Conservation (phyloP, 2,797 vertebrate species). For the Cuniculus paca region DNA sequence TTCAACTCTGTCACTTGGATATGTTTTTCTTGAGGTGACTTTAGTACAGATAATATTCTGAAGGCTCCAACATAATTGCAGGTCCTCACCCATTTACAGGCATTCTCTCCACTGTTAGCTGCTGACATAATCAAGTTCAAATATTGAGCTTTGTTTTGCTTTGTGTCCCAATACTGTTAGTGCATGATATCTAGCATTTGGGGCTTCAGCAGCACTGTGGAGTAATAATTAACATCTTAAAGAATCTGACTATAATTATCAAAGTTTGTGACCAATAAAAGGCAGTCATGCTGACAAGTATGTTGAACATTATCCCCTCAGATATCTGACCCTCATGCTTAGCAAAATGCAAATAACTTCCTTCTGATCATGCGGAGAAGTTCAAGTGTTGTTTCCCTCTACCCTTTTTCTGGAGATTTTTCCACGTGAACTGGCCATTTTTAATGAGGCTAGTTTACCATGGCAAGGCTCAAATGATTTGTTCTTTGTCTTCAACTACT, state of each 20-base stretch:
- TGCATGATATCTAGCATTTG: not conserved
- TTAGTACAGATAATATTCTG: not conserved
- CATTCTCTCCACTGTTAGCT: not conserved
- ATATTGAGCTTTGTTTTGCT: constrained; percentile 48
- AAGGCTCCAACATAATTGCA: not conserved
- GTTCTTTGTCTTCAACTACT: not conserved
- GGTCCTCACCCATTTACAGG: not conserved
- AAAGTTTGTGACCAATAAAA: not conserved
- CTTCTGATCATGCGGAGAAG: not conserved
- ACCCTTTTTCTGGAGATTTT: not conserved
- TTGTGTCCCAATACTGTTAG: constrained; percentile 17
- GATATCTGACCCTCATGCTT: not conserved
- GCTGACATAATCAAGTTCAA: not conserved
- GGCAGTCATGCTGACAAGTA: not conserved
- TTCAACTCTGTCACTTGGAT: not conserved
- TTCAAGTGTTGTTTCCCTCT: not conserved
- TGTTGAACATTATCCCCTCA: not conserved
- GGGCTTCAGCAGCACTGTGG: not conserved
- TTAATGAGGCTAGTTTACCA: not conserved
- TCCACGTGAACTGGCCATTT: not conserved
- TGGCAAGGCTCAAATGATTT: not conserved
- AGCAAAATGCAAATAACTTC: not conserved
- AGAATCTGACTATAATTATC: not conserved
- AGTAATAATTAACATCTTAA: not conserved
- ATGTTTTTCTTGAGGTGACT: not conserved